Evolutionary conservation across 2,888 invertebrate genomes (phyloP).

Genomic region (Chaitophorus viminalis): DNA sequence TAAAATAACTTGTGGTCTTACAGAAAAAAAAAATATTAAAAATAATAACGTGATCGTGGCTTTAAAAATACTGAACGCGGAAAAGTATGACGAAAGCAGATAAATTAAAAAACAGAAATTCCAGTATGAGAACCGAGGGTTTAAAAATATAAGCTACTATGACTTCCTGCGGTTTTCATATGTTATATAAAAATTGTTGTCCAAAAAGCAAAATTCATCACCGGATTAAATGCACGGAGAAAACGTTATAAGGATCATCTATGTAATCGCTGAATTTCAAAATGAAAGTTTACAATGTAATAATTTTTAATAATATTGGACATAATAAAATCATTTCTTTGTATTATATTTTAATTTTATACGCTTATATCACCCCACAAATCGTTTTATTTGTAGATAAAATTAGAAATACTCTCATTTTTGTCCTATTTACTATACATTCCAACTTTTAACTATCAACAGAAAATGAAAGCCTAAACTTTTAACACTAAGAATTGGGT

Average conservation of each 20-base stretch:
- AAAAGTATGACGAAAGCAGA: background rate
- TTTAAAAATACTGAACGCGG: background rate
- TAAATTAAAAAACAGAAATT: background rate
- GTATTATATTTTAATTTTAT: no score
- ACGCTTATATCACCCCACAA: no score
- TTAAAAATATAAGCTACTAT: no score
- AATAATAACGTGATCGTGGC: background rate
- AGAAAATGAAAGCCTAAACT: no score
- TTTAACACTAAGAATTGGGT: no score
- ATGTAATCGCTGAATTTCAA: background rate
- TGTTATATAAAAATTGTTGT: background rate
- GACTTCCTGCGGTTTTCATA: background rate
- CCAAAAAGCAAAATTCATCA: background rate
- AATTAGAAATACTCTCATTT: no score
- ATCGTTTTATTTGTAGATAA: no score
- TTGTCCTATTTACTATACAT: no score
- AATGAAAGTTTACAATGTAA: background rate
- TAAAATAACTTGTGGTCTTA: background rate
- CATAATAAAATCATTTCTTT: no score
- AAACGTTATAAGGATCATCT: background rate
- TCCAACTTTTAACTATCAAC: no score
- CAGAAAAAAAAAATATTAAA: background rate
- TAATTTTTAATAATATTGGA: no score
- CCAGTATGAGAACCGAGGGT: background rate
- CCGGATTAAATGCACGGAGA: no score